Base-by-base conservation (phyloP, 2,888 invertebrate species). In the Atherix ibis region DNA sequence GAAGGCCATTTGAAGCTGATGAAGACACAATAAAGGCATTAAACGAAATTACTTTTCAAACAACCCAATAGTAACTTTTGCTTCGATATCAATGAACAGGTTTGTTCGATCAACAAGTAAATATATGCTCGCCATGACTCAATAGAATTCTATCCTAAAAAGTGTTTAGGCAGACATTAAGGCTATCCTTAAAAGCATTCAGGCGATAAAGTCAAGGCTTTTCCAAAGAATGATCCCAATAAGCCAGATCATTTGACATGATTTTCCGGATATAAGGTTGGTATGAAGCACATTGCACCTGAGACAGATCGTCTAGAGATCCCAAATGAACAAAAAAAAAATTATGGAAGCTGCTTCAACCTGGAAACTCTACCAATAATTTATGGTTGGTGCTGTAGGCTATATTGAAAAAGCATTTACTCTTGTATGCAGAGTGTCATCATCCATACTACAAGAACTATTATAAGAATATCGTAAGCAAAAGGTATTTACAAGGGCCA, bases 401-500 rank as follows among this genome's bases (percentile, higher is more conserved):
- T 99, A 99, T 68, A 94, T 98, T 50, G 92, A 97, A 57, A 99
- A 98, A 35, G 97, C 98, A 31, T 87, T 87, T 62, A 98, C 98
- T 99, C 71, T 74, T 98, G 58, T 88, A 91, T 27, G 98, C 98
- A 62, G 98, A 98, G 58, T 97, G 95, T 64, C 80, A 88, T 50
- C 82, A 98, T 56, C 79, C 98, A 48, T 97, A 98, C 74, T 99
- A 99, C 73, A 98, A 97, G 73, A 98, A 98, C 70, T 98, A 98
- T 98, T 98, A 73, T 67, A 67, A 60, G 44, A 43, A 22, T 34
- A 13, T 25, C 18, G 91, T 65, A 94, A 98, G 80, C 98, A 95
- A 88, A 97, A 95, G 89, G 98, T 98, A 44, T 98, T 97, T 68
- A 87, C 91, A 46, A 97, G 97, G 67, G 76, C 89, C 42, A 82